phyloP scores from a whole-genome alignment of 2,888 invertebrate genomes.

The Cheilosia grossa region DNA sequence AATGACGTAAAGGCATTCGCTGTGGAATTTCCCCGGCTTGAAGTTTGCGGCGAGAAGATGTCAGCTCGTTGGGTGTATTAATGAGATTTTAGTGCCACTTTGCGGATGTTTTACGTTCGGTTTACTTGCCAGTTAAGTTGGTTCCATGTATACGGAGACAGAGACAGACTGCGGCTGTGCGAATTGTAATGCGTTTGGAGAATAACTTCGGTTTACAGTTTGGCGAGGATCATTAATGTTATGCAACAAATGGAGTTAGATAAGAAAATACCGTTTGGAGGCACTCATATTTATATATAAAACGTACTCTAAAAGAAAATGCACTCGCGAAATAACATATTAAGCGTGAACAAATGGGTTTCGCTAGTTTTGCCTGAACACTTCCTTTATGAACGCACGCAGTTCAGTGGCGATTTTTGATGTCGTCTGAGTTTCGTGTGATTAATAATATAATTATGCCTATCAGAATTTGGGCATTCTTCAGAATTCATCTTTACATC shows the following conservation, averaged over 20 bases:
- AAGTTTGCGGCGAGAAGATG: constrained; percentile 16
- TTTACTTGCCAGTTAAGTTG: constrained; percentile 17
- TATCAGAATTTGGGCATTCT: too few relatives aligned
- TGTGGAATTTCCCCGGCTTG: constrained; percentile 16
- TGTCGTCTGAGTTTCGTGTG: too few relatives aligned
- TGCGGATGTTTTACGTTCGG: constrained; percentile 34
- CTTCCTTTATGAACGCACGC: too few relatives aligned
- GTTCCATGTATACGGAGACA: neutral
- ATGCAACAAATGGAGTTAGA: neutral
- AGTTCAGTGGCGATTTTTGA: too few relatives aligned
- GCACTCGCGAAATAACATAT: too few relatives aligned
- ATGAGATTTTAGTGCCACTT: constrained; percentile 36
- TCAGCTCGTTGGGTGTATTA: constrained; percentile 17
- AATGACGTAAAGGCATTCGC: constrained; percentile 28
- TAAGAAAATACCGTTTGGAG: neutral
- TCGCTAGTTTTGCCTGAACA: too few relatives aligned
- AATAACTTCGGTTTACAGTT: constrained; percentile 40
- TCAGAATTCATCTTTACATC: too few relatives aligned
- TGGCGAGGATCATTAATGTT: constrained; percentile 14
- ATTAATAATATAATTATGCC: too few relatives aligned
- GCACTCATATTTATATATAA: too few relatives aligned
- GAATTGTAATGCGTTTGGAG: constrained; percentile 41
- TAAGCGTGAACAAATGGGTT: too few relatives aligned
- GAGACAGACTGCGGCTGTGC: constrained; percentile 2
- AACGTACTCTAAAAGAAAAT: too few relatives aligned